Evolutionary conservation across 2,797 vertebrate species (phyloP), one percentile per base, ranked within the genome.

Genomic region (Eidolon dupreanum): DNA sequence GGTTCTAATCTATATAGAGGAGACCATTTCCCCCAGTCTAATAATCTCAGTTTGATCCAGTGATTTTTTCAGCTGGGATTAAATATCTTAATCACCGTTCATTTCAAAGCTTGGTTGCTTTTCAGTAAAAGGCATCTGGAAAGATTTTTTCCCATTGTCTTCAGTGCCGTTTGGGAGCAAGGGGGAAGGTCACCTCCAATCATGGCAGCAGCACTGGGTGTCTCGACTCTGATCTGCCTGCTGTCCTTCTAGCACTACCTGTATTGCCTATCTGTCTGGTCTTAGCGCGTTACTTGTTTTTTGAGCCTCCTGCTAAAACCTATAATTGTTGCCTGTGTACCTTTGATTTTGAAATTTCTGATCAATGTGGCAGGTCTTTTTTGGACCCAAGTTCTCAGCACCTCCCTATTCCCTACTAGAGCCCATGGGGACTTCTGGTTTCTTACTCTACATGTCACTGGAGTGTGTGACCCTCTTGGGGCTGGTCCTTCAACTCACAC

Each of bases 61-160:
- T 88, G 43, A 83, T 41, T 65, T 95, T 94, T 86, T 43, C 59
- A 90, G 74, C 17, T n/a, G 59, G 65, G 75, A 68, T 92, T 26
- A 94, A 91, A 36, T 78, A 84, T 86, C n/a, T 26, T 68, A 10
- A 5, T 51, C 59, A 63, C 9, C 16, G 1, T 83, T 85, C 43
- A 77, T 88, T 90, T 88, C n/a, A 53, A 84, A 65, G 43, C 22
- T 43, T 26, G 5, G n/a, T 46, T 17, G 20, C 19, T 83, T 78
- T 82, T 57, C 43, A 36, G 12, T 13, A 75, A 71, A 65, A 26
- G 33, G 22, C 43, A 51, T 20, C 63, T 38, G 66, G 28, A 87
- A 79, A 8, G 31, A 66, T 46, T 94, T 73, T n/a, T 73, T 57
- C 49, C 46, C 6, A 1, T 53, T 61, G 86, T 78, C 41, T 19